Percentiles rank a stretch among this genome's conserved stretches.
phyloP scores from a whole-genome alignment of 2,113 vertebrate genomes.

The Tachysurus vachellii region DNA sequence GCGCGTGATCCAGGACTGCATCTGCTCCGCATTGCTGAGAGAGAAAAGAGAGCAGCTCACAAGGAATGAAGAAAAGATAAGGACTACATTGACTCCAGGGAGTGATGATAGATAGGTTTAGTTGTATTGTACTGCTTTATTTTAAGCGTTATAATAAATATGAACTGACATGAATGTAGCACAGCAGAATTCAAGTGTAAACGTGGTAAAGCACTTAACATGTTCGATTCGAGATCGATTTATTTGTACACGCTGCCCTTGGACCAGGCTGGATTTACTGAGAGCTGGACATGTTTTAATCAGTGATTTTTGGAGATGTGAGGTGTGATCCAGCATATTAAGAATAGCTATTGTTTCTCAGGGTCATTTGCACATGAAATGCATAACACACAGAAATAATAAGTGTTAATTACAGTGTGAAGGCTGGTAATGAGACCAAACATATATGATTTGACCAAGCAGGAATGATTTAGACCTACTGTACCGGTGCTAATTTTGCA shows the following conservation, averaged over 20 bases:
- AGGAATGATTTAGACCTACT: background rate
- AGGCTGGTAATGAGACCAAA: background rate
- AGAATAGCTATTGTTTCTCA: no score
- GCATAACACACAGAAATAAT: background rate
- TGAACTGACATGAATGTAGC: background rate
- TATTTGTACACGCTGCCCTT: background rate
- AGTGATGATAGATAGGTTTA: background rate
- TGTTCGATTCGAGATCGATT: background rate
- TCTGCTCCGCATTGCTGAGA: conserved; percentile 86
- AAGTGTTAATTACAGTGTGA: background rate
- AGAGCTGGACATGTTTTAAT: background rate
- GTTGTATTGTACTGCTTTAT: background rate
- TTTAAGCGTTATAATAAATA: background rate
- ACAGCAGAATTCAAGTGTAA: background rate
- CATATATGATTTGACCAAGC: background rate
- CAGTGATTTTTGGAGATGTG: background rate
- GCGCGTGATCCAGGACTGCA: conserved; percentile 98
- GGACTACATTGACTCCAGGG: background rate
- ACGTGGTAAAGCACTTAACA: background rate
- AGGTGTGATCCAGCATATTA: background rate
- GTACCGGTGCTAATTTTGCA: background rate
- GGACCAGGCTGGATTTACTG: background rate
- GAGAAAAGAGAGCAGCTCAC: conserved; percentile 7
- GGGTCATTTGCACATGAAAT: background rate
- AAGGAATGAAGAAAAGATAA: background rate